Evolutionary conservation across 1,140 invertebrate species (phyloP).

Genomic region (Eriosoma lanigerum): DNA sequence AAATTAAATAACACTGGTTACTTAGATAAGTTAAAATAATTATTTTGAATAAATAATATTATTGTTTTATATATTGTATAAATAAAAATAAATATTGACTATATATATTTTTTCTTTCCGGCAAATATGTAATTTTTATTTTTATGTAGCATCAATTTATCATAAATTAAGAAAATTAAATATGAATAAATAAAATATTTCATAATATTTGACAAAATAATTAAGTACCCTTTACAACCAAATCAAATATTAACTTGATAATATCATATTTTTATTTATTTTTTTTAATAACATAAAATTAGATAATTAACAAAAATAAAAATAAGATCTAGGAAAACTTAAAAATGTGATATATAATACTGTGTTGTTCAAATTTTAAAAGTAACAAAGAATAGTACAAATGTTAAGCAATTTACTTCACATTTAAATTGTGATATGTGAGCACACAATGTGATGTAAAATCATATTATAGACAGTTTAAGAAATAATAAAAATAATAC

Average conservation of each 20-base stretch:
- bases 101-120: too few relatives aligned
- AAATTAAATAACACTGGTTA: too few relatives aligned
- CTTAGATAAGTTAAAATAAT: too few relatives aligned
- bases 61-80: too few relatives aligned
- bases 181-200: background rate
- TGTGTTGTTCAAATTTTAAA: background rate
- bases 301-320: background rate
- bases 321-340: background rate
- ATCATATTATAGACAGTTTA: background rate
- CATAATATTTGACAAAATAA: background rate
- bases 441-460: background rate
- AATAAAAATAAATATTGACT: too few relatives aligned
- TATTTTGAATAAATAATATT: too few relatives aligned
- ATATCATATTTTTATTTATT: background rate
- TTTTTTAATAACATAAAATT: background rate
- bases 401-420: background rate
- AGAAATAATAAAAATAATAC: background rate
- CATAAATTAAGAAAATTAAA: too few relatives aligned
- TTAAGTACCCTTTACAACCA: background rate
- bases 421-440: background rate
- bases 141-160: too few relatives aligned
- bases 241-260: background rate
- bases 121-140: too few relatives aligned
- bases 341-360: background rate
- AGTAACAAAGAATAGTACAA: background rate